Evolutionary conservation across 37 sponge, comb jelly and placozoan species (phyloP).

Genomic region (Petrosia ficiformis): DNA sequence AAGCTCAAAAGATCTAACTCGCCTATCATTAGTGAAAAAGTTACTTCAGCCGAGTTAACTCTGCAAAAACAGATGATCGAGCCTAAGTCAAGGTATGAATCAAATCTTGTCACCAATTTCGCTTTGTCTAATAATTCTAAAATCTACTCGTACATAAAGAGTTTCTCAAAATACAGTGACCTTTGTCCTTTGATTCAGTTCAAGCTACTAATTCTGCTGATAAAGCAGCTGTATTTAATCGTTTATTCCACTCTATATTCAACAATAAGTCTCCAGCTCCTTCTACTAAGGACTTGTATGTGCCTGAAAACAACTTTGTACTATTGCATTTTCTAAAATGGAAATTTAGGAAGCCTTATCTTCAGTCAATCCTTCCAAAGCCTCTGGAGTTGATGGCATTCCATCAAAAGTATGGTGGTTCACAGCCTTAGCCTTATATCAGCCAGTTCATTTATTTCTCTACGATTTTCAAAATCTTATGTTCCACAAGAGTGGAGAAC

Average conservation of each 20-base stretch:
- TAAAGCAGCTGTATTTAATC: constrained; percentile 9
- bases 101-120: constrained; percentile 4
- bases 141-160: constrained; percentile 10
- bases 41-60: neutral
- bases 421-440: neutral
- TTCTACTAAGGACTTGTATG: neutral
- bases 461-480: neutral
- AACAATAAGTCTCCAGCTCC: neutral
- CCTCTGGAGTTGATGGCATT: neutral
- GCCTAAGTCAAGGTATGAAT: constrained; percentile 15
- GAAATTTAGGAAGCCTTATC: neutral
- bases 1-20: neutral
- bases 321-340: neutral
- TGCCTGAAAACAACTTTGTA: neutral
- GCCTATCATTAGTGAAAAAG: neutral
- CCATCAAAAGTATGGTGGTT: neutral
- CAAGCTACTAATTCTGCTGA: neutral
- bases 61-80: neutral
- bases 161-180: neutral
- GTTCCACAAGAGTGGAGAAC: constrained; percentile 22
- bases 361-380: neutral
- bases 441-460: neutral
- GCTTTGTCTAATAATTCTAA: constrained; percentile 4
- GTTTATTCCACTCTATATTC: constrained; percentile 13
- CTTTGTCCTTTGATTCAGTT: neutral